Evolutionary conservation across 2,888 invertebrate genomes (phyloP).

Genomic region (Selenia dentaria): DNA sequence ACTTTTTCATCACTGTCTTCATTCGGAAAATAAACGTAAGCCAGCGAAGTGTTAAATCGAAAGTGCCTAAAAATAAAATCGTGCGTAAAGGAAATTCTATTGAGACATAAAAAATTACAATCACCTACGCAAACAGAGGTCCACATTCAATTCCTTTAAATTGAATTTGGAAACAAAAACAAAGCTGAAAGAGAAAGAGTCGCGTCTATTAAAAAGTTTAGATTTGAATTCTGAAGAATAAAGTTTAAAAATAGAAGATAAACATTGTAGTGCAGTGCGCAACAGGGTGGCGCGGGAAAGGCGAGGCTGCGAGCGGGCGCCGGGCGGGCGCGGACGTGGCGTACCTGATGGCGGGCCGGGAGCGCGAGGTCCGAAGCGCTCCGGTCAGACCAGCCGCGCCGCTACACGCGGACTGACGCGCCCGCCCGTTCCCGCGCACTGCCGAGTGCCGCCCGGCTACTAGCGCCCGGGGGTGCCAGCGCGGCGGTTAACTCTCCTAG

Average conservation of each 20-base stretch:
- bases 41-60: slow-evolving; percentile 24
- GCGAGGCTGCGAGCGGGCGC: slow-evolving; percentile 45
- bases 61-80: slow-evolving; percentile 23
- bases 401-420: slow-evolving; percentile 75
- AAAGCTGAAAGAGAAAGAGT: slow-evolving; percentile 27
- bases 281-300: slow-evolving; percentile 68
- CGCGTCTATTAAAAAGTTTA: slow-evolving; percentile 24
- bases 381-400: slow-evolving; percentile 64
- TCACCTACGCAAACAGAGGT: slow-evolving; percentile 21
- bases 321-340: slow-evolving; percentile 48
- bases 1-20: slow-evolving; percentile 19
- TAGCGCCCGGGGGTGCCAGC: slow-evolving; percentile 47
- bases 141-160: slow-evolving; percentile 20
- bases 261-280: slow-evolving; percentile 76
- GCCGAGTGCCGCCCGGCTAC: slow-evolving; percentile 46
- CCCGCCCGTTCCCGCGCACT: slow-evolving; percentile 45
- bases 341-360: slow-evolving; percentile 65
- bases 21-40: slow-evolving; percentile 17
- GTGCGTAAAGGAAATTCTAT: slow-evolving; percentile 19
- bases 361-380: slow-evolving; percentile 57
- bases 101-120: slow-evolving; percentile 17
- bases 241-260: slow-evolving; percentile 41
- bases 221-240: slow-evolving; percentile 21
- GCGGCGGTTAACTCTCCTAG: slow-evolving; percentile 1
- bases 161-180: slow-evolving; percentile 22